A percentile compares a stretch with the other conserved stretches of the same genome.
phyloP scores from a whole-genome alignment of 1,140 invertebrate species.

The Choristoneura fumiferana region DNA sequence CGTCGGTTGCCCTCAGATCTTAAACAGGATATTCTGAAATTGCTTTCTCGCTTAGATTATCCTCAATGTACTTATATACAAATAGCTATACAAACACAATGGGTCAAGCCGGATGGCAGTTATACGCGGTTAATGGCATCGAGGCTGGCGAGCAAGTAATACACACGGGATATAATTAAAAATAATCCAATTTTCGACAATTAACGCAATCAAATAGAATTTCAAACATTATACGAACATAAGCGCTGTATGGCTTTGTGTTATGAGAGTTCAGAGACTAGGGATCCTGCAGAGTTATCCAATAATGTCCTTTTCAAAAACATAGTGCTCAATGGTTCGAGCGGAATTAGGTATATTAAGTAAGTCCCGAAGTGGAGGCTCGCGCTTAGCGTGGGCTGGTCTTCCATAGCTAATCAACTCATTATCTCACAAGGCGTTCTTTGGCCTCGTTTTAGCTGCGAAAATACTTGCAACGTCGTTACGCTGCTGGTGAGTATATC shows the following conservation, averaged over 20 bases:
- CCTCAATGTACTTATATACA: conserved; percentile 25
- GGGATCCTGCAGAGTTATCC: too few species aligned
- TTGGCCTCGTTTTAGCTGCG: not conserved
- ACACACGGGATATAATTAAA: conserved; percentile 34
- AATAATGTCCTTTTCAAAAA: not conserved
- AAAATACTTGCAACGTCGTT: too few species aligned
- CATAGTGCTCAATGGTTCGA: conserved; percentile 3
- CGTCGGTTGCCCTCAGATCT: conserved; percentile 39
- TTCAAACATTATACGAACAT: not conserved
- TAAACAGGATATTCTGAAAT: conserved; percentile 45
- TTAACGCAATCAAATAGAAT: conserved; percentile 18
- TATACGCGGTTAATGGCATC: conserved; percentile 32
- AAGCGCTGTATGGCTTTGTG: too few species aligned
- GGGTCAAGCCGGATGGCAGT: conserved; percentile 28
- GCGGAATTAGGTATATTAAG: conserved; percentile 15
- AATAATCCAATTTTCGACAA: conserved; percentile 39
- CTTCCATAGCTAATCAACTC: conserved; percentile 3
- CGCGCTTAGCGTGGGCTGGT: not conserved
- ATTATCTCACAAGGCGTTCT: not conserved
- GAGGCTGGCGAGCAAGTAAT: conserved; percentile 31
- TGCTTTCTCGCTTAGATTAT: conserved; percentile 44
- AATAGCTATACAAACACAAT: conserved; percentile 25
- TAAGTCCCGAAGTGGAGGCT: not conserved
- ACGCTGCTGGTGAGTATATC: not conserved
- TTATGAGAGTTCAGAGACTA: too few species aligned